Percentiles rank a stretch among this genome's conserved stretches.
Evolutionary conservation across 2,113 vertebrate genomes (phyloP).

Genomic region (Aleadryas rufinucha): DNA sequence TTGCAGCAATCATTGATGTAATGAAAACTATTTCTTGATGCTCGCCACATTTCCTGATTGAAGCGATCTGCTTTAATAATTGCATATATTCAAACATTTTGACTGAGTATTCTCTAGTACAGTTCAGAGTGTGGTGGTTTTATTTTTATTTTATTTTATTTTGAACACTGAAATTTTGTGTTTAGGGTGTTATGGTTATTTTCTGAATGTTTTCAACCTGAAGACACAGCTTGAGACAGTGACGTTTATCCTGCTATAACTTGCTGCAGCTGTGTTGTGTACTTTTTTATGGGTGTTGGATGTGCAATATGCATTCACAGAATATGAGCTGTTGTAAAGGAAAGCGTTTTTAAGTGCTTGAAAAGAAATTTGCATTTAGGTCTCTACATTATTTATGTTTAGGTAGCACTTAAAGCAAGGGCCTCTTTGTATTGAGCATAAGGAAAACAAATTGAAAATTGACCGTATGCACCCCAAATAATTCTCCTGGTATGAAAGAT

Average conservation of each 20-base stretch:
- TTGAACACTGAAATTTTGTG: background rate
- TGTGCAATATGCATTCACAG: background rate
- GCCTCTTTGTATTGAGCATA: background rate
- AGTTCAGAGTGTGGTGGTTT: background rate
- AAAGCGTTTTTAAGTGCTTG: background rate
- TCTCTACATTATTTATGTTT: background rate
- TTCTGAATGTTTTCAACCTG: background rate
- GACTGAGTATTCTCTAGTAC: background rate
- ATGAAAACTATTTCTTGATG: background rate
- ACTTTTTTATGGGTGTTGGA: background rate
- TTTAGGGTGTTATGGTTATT: background rate
- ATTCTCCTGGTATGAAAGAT: background rate
- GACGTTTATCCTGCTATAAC: background rate
- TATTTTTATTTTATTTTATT: background rate
- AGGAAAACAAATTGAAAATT: background rate
- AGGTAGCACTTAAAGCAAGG: background rate
- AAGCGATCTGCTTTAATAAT: background rate
- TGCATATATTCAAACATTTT: background rate
- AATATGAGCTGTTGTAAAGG: background rate
- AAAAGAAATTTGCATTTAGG: background rate
- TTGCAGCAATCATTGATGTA: background rate
- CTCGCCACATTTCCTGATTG: background rate
- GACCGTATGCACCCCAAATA: background rate
- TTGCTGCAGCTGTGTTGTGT: background rate
- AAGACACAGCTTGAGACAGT: background rate